Evolutionary conservation across 2,113 vertebrate species (phyloP).

Genomic region (Leptosomus discolor): DNA sequence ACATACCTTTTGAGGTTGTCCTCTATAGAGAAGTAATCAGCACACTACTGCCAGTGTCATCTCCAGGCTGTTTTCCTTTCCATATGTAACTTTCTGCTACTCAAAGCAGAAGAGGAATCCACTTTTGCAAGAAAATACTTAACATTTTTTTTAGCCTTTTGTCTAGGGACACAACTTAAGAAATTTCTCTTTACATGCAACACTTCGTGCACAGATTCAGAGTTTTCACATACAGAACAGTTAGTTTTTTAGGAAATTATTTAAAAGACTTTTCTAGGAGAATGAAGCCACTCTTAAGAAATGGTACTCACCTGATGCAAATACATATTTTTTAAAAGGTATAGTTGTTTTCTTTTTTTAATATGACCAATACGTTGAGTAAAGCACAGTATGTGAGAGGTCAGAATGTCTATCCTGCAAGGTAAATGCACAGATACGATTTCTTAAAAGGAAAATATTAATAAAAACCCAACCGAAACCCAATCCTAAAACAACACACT

Average conservation of each 20-base stretch:
- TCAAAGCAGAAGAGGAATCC: not conserved
- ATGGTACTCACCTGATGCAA: not conserved
- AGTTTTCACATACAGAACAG: not conserved
- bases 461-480: not conserved
- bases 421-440: not conserved
- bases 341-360: not conserved
- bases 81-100: rapidly evolving
- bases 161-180: not conserved
- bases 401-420: not conserved
- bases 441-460: not conserved
- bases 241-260: not conserved
- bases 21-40: not conserved
- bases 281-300: not conserved
- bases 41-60: not conserved
- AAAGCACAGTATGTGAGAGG: not conserved
- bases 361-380: not conserved
- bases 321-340: not conserved
- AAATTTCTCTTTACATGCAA: not conserved
- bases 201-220: not conserved
- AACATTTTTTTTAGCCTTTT: not conserved
- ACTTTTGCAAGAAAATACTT: not conserved
- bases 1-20: not conserved
- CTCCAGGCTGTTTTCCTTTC: not conserved
- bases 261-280: not conserved
- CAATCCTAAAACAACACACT: not conserved